Base-by-base conservation (phyloP, 2,113 vertebrate species). In the Prochilodus magdalenae region DNA sequence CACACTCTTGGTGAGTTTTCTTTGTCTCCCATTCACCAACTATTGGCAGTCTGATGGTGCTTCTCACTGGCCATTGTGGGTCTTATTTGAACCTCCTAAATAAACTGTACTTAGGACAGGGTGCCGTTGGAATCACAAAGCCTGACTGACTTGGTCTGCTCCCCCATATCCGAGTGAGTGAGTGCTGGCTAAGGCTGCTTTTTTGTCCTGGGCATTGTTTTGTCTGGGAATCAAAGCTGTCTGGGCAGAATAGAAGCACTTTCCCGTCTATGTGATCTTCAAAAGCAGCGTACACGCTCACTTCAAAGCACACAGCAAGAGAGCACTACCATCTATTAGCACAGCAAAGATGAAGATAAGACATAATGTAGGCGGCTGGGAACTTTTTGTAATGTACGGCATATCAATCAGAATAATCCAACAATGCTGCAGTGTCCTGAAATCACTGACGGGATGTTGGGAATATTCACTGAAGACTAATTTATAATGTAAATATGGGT, bases 201-300 rank as follows among this genome's bases (percentile, higher is more conserved):
- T n/a, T 71, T 83, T 36, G 40, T 47, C 62, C 16, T 14, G 47
- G 24, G 33, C 40, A 24, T 49, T 44, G 62, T 79, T 75, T 27
- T 16, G 44, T 57, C 84, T 62, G 75, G 51, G 83, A 79, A 81
- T 84, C 82, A 86, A 84, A 86, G 85, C 47, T 27, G 49, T 76
- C 74, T 60, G 47, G 40, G 63, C 60, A 59, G 75, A 82, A 79
- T 22, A 79, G 79, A 79, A 71, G 65, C 73, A 40, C 85, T 72
- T 75, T 79, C 40, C 59, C 70, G 33, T 51, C 70, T 59, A 70
- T 86, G 73, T 75, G 74, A 79, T 81, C 71, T 86, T 80, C 62
- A 72, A 55, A 86, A 79, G 66, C 33, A 33, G 29, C 5, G 5
- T 36, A 26, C 47, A 30, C 47, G 63, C 36, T 59, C 65, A 63